Percentiles rank a stretch among this genome's conserved stretches.
Conservation (phyloP, 2,113 vertebrate species). For the Strigops habroptila region DNA sequence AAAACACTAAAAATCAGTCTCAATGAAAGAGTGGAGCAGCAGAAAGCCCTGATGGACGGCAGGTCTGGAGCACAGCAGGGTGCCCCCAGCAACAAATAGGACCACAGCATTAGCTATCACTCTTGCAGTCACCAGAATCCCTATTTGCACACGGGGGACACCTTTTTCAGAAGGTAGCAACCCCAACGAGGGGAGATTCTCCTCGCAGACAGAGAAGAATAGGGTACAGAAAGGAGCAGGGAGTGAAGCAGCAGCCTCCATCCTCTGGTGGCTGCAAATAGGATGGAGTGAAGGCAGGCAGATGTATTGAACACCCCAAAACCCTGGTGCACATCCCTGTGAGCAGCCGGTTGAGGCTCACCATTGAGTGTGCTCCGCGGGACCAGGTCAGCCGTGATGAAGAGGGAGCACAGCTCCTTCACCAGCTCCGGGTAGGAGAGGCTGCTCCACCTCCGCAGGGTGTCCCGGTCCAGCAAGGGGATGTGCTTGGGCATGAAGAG, state of each 20-base stretch:
- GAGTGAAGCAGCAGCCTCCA: not conserved
- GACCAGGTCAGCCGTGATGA: slow-evolving; percentile 75
- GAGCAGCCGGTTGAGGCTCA: slow-evolving; percentile 32
- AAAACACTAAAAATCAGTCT: not conserved
- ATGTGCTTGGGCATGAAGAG: slow-evolving; percentile 87
- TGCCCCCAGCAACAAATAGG: not conserved
- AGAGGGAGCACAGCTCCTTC: slow-evolving; percentile 83
- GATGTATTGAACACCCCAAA: not conserved
- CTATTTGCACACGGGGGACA: not conserved
- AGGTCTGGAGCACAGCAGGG: not conserved
- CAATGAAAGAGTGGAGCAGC: rapidly evolving
- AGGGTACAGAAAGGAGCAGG: not conserved
- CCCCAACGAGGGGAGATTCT: not conserved
- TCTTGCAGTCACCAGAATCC: not conserved
- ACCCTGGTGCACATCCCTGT: rapidly evolving
- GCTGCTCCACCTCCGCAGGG: slow-evolving; percentile 75
- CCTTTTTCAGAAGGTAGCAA: not conserved
- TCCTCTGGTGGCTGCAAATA: rapidly evolving
- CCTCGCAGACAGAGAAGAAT: not conserved
- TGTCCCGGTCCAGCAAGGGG: slow-evolving; percentile 71
- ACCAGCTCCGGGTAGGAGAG: slow-evolving; percentile 82
- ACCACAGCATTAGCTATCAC: not conserved
- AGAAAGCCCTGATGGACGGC: not conserved
- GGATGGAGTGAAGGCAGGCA: not conserved
- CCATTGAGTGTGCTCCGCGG: slow-evolving; percentile 73